phyloP scores from a whole-genome alignment of 2,113 vertebrate species.

The Eulemur rufifrons region DNA sequence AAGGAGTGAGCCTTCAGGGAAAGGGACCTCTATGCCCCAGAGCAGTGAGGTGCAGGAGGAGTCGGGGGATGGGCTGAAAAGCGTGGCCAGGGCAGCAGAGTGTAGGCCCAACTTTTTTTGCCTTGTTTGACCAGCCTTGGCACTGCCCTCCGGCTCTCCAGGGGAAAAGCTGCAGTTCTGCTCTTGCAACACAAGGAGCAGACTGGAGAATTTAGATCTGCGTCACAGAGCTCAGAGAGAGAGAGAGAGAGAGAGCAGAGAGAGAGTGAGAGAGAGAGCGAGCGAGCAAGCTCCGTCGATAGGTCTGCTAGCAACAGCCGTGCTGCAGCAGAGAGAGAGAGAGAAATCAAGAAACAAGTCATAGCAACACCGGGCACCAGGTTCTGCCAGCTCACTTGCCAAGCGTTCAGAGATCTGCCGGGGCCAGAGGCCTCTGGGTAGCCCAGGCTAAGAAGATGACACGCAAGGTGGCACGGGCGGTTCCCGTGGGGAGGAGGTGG shows the following conservation, averaged over 20 bases:
- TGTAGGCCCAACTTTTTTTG: constrained; percentile 79
- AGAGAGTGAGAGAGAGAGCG: constrained; percentile 81
- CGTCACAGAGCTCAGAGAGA: constrained; percentile 93
- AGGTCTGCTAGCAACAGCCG: constrained; percentile 91
- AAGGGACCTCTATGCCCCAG: constrained; percentile 56
- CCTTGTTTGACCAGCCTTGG: constrained; percentile 86
- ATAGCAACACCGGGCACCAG: constrained; percentile 81
- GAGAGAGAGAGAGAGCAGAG: constrained; percentile 81
- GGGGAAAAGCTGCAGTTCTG: constrained; percentile 90
- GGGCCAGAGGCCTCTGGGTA: constrained; percentile 74
- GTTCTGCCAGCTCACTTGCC: constrained; percentile 70
- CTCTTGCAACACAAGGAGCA: constrained; percentile 91
- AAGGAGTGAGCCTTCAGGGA: constrained; percentile 73
- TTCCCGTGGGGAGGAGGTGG: constrained; percentile 67
- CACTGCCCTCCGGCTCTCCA: constrained; percentile 87
- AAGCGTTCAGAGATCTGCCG: constrained; percentile 60
- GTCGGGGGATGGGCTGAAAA: constrained; percentile 10
- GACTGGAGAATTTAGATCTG: constrained; percentile 99
- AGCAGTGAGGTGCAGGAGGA: constrained; percentile 75
- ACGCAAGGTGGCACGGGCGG: constrained; percentile 73
- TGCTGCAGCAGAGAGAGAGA: constrained; percentile 88
- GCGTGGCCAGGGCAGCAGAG: constrained; percentile 75
- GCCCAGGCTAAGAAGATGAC: constrained; percentile 66
- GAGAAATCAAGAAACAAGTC: constrained; percentile 82
- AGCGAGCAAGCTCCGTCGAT: constrained; percentile 87